Percentiles rank a stretch among this genome's conserved stretches.
Evolutionary conservation across 2,113 vertebrate species (phyloP).

Genomic region (Onychorhynchus coronatus): DNA sequence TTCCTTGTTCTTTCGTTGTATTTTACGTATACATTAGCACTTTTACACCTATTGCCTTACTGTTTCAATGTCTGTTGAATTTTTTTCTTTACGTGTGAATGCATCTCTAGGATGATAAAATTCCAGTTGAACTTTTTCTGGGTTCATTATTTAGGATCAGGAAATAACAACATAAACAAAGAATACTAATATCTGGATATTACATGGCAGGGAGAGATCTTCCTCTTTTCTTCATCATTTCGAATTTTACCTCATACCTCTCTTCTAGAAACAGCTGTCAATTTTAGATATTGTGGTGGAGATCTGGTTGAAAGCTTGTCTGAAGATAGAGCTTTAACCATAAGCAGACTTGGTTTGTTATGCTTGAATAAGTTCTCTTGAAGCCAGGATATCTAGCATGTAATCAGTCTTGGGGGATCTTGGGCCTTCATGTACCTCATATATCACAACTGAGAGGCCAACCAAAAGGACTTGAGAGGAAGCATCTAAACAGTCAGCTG

Average conservation of each 20-base stretch:
- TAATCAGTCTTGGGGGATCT: neutral
- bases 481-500: neutral
- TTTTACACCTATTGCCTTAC: neutral
- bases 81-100: neutral
- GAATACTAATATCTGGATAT: neutral
- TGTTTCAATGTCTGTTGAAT: neutral
- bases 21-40: neutral
- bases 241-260: neutral
- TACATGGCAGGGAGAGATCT: neutral
- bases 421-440: neutral
- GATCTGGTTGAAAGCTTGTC: neutral
- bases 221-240: neutral
- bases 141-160: neutral
- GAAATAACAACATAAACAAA: neutral
- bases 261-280: neutral
- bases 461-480: neutral
- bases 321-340: neutral
- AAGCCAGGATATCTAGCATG: neutral
- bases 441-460: neutral
- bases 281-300: neutral
- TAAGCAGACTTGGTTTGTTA: neutral
- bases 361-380: neutral
- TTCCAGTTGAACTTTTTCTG: neutral
- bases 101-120: neutral
- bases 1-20: neutral